phyloP scores from a whole-genome alignment of 2,797 vertebrate genomes.

The Pagetopsis macropterus region DNA sequence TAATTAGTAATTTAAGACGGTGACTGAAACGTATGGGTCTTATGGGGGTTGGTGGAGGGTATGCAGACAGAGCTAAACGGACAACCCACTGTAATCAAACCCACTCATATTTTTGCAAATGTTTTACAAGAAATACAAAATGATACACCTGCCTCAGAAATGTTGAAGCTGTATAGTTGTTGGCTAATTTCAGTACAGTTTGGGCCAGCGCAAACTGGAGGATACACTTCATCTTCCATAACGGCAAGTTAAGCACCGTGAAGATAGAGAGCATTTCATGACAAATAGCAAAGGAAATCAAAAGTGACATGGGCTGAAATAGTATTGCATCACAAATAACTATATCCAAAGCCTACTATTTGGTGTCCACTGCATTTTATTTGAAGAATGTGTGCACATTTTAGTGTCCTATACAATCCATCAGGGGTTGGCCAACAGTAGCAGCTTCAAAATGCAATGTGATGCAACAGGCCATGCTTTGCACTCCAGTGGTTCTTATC shows the following conservation, averaged over 20 bases:
- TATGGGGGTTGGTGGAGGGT: constrained; percentile 24
- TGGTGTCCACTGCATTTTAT: neutral
- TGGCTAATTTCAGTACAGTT: neutral
- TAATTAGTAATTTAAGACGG: constrained; percentile 52
- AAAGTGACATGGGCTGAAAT: neutral
- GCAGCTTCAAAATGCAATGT: neutral
- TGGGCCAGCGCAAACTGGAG: neutral
- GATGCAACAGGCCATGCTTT: neutral
- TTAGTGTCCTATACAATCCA: neutral
- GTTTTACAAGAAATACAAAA: neutral
- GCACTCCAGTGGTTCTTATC: neutral
- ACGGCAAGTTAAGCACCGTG: neutral
- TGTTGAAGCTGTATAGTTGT: constrained; percentile 4
- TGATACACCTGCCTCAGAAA: neutral
- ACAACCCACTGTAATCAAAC: neutral
- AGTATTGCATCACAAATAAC: neutral
- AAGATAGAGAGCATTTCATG: neutral
- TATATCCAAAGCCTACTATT: neutral
- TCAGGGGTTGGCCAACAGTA: neutral
- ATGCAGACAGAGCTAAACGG: constrained; percentile 11
- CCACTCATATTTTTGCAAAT: no score
- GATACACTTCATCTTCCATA: neutral
- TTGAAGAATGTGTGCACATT: neutral
- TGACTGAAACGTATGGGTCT: constrained; percentile 16
- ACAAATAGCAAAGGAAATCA: neutral